Base-by-base conservation (phyloP, 2,888 invertebrate genomes). In the Blastobasis adustella region DNA sequence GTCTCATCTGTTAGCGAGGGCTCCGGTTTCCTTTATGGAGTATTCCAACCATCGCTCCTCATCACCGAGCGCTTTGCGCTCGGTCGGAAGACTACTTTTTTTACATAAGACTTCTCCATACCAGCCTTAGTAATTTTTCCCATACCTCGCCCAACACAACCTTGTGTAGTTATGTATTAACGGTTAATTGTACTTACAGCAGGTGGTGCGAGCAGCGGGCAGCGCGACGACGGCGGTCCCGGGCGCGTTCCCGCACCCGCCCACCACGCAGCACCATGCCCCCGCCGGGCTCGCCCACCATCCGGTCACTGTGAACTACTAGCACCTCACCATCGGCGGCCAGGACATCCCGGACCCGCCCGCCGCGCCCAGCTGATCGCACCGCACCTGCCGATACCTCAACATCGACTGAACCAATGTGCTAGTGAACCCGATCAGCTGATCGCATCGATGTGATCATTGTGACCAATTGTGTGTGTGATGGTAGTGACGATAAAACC, bases 261-360 rank as follows among this genome's bases (percentile, higher is more conserved):
- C 72, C 44, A 54, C 57, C 51, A 53, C 68, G n/a, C 75, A 69
- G 58, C 80, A 84, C 60, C 81, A 79, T 69, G 57, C 77, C 9
- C 69, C 69, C 54, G 60, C 76, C n/a, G 57, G 73, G 8, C 64
- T 86, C 52, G 67, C 82, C 9, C 88, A 87, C 65, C 89, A 85
- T 58, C 82, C 88, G 6, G 88, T 89, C 65, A 81, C 85, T 40
- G 88, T 89, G 57, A 88, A 84, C 73, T 88, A 88, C 79, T 89
- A 85, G 74, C 77, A 70, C 49, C 41, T 46, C 50, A 38, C 45
- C 54, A 38, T 49, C 9, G 54, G 6, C 46, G 38, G 40, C 39
- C 8, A 44, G 49, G 37, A 9, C 5, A 10, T 40, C 4, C 7
- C 45, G 10, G 6, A 38, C 37, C 8, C 9, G 2, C 41, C 10